Evolutionary conservation across 2,113 vertebrate genomes (phyloP).

Genomic region (Corythornis madagascariensis): DNA sequence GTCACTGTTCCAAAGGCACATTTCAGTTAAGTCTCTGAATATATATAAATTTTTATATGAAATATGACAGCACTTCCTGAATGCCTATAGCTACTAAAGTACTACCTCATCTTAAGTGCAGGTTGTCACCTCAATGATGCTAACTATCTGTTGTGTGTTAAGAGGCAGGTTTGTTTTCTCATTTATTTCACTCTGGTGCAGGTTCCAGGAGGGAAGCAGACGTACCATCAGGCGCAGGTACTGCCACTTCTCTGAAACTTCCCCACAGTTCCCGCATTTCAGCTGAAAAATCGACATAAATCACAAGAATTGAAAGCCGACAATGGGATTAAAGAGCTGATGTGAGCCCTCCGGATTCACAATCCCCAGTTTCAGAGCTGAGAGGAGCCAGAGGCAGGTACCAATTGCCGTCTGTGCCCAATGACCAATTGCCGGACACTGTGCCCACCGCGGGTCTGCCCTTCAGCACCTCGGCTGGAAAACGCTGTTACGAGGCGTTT

Average conservation of each 20-base stretch:
- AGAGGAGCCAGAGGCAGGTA: neutral
- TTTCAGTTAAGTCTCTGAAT: neutral
- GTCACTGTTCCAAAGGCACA: neutral
- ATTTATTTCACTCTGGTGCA: neutral
- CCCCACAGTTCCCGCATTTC: constrained; percentile 95
- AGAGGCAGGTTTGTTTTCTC: neutral
- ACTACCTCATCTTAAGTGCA: neutral
- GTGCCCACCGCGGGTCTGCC: rapidly evolving
- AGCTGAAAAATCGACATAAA: constrained; percentile 75
- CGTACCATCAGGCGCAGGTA: constrained; percentile 89
- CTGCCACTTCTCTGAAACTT: constrained; percentile 96
- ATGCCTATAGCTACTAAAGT: neutral
- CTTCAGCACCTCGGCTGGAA: rapidly evolving
- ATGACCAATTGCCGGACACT: neutral
- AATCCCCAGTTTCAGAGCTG: neutral
- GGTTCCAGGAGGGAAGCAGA: neutral
- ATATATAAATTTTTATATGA: neutral
- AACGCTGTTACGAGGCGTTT: rapidly evolving
- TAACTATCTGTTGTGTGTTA: too few species aligned
- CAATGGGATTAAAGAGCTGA: neutral
- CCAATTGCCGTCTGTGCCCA: rapidly evolving
- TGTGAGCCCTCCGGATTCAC: neutral
- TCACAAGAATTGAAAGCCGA: neutral
- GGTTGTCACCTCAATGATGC: neutral
- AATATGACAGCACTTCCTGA: neutral